Evolutionary conservation across 1,140 invertebrate genomes (phyloP).

Genomic region (Solen grandis): DNA sequence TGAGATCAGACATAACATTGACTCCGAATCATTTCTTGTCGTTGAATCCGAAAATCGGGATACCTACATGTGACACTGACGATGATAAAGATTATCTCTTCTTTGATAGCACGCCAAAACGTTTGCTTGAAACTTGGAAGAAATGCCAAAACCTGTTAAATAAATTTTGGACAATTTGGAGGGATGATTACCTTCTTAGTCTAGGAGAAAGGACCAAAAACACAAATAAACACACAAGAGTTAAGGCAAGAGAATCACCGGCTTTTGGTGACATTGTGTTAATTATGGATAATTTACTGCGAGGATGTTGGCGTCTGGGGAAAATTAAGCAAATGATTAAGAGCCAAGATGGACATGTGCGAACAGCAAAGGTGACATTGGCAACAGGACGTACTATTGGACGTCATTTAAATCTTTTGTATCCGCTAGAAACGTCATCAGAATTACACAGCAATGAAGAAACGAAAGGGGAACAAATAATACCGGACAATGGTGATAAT

Average conservation of each 20-base stretch:
- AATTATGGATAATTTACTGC: not conserved
- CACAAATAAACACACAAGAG: not conserved
- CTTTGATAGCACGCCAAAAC: not conserved
- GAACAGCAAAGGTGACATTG: slow-evolving; percentile 10
- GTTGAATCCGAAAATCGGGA: not conserved
- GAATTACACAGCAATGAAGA: too few species aligned
- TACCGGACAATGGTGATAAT: too few species aligned
- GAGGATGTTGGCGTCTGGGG: slow-evolving; percentile 8
- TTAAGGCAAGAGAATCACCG: too few species aligned
- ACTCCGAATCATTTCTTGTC: not conserved
- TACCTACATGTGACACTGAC: not conserved
- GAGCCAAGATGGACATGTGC: slow-evolving; percentile 9
- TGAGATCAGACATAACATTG: not conserved
- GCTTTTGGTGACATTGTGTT: not conserved
- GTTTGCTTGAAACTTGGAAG: not conserved
- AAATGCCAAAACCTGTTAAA: not conserved
- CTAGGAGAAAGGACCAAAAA: slow-evolving; percentile 2
- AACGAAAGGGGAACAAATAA: too few species aligned
- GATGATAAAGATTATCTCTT: not conserved
- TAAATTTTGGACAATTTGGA: not conserved
- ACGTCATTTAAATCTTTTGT: too few species aligned
- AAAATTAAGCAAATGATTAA: too few species aligned
- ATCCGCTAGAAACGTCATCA: too few species aligned
- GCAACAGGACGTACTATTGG: too few species aligned
- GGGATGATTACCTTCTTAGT: slow-evolving; percentile 9